Evolutionary conservation across 2,113 vertebrate genomes (phyloP).

Genomic region (Mugil cephalus): DNA sequence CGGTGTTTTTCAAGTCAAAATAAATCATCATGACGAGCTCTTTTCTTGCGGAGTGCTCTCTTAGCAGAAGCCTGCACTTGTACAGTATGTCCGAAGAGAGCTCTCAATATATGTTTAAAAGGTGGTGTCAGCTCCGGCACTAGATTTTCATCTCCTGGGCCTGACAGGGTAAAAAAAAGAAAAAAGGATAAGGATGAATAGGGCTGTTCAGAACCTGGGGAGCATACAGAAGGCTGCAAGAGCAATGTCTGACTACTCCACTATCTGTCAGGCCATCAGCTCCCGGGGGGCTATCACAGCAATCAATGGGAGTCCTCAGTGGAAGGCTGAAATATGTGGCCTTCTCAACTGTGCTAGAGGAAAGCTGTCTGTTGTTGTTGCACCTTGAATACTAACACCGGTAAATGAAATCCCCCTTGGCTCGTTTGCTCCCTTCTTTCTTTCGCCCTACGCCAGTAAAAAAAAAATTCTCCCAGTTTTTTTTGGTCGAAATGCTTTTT

Average conservation of each 20-base stretch:
- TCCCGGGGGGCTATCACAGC: conserved; percentile 38
- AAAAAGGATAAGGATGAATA: conserved; percentile 48
- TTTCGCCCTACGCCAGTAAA: not conserved
- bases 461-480: conserved; percentile 16
- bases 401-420: conserved; percentile 33
- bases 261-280: conserved; percentile 55
- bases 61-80: conserved; percentile 30
- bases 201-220: conserved; percentile 22
- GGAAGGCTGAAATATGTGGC: conserved; percentile 54
- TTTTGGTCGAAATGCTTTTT: conserved; percentile 5
- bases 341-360: conserved; percentile 24
- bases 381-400: conserved; percentile 56
- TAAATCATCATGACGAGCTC: conserved; percentile 13
- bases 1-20: conserved; percentile 30
- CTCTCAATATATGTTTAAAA: conserved; percentile 47
- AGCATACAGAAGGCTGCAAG: conserved; percentile 46
- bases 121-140: conserved; percentile 22
- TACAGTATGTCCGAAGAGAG: conserved; percentile 10
- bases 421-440: conserved; percentile 32
- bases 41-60: conserved; percentile 32
- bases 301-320: conserved; percentile 61
- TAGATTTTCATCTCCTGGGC: conserved; percentile 33
- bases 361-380: conserved; percentile 43
- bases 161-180: too few relatives aligned
- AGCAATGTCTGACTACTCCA: conserved; percentile 34